Percentiles rank a stretch among this genome's conserved stretches.
Conservation (phyloP, 2,113 vertebrate species). For the Eolophus roseicapilla region DNA sequence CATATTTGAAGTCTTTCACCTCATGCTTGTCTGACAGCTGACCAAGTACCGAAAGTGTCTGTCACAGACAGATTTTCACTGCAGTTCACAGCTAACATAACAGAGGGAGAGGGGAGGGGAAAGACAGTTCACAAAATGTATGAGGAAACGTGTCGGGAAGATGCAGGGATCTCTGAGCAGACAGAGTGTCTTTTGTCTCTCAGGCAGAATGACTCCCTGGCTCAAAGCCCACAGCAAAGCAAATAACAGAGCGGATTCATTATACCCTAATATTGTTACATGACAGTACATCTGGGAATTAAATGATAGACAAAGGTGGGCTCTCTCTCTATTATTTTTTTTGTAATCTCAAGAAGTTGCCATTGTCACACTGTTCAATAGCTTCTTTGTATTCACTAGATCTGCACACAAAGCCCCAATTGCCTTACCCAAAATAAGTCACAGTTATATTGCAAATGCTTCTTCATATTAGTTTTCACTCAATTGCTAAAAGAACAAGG, state of each 20-base stretch:
- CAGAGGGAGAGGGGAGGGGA: constrained; percentile 67
- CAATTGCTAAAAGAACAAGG: not conserved
- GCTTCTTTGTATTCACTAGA: not conserved
- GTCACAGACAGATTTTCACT: constrained; percentile 67
- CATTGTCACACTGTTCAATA: not conserved
- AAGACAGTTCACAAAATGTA: constrained; percentile 61
- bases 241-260: constrained; percentile 46
- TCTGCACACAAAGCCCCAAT: not conserved
- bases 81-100: constrained; percentile 57
- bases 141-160: constrained; percentile 50
- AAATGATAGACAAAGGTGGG: constrained; percentile 14
- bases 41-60: constrained; percentile 60
- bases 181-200: constrained; percentile 65
- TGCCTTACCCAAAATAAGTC: fast-evolving
- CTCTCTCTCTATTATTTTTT: not conserved
- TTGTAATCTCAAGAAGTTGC: not conserved
- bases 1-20: constrained; percentile 73
- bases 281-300: not conserved
- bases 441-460: not conserved
- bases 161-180: constrained; percentile 50
- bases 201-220: constrained; percentile 56
- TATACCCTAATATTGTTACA: constrained; percentile 1
- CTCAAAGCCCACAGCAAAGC: constrained; percentile 12
- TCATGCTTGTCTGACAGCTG: constrained; percentile 60
- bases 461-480: not conserved